Conservation (phyloP, 1,140 invertebrate genomes). For the Drosophila chauvacae region DNA sequence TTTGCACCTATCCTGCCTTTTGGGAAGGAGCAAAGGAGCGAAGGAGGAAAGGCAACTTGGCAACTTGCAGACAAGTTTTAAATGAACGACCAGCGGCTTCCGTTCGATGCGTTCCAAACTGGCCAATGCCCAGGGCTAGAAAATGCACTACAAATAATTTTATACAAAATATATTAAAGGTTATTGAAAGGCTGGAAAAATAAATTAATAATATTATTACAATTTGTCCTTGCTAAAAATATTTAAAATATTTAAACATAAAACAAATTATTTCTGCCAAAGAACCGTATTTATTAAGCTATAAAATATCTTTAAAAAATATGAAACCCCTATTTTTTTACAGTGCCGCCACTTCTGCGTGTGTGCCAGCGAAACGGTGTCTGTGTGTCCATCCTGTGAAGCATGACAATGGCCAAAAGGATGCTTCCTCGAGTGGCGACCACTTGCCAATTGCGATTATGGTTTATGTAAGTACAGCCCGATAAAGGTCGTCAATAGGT, state of each 20-base stretch:
- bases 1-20: slow-evolving; percentile 54
- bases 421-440: slow-evolving; percentile 71
- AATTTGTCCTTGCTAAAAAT: accelerated
- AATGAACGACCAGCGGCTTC: slow-evolving; percentile 81
- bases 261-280: neutral
- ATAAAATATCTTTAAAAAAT: neutral
- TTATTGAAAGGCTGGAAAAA: neutral
- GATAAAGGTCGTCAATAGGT: slow-evolving; percentile 83
- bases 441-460: slow-evolving; percentile 83
- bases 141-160: slow-evolving; percentile 10
- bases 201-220: neutral
- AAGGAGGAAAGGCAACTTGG: slow-evolving; percentile 52
- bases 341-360: slow-evolving; percentile 14
- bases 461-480: slow-evolving; percentile 78
- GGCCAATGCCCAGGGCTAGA: slow-evolving; percentile 55
- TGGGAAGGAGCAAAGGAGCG: slow-evolving; percentile 3
- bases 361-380: slow-evolving; percentile 24
- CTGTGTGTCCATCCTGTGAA: slow-evolving; percentile 60
- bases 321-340: neutral
- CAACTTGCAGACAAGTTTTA: slow-evolving; percentile 81
- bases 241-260: too few relatives aligned
- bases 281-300: neutral
- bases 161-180: accelerated
- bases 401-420: slow-evolving; percentile 72
- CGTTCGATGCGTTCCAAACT: slow-evolving; percentile 72